Percentiles rank a stretch among this genome's conserved stretches.
These are phyloP conservation scores for Chrysopa pallens DNA, from an alignment of 1,140 invertebrate species.

Conservation along the genomic window DNA sequence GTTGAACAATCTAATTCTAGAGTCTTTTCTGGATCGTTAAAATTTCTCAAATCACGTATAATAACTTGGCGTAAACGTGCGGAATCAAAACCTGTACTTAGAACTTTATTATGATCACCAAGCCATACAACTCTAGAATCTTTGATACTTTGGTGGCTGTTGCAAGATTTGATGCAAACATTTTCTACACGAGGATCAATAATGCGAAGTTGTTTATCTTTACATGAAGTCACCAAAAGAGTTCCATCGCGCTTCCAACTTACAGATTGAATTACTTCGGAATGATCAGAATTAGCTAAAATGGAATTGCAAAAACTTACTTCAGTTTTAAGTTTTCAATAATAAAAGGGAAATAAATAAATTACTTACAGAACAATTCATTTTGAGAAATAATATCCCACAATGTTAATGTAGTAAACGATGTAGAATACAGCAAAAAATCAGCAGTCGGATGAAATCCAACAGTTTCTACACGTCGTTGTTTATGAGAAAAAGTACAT, in stretches of 20 bases:
- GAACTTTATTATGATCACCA: slow-evolving; percentile 57
- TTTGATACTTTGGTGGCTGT: slow-evolving; percentile 74
- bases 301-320: slow-evolving; percentile 5
- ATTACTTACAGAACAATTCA: slow-evolving; percentile 51
- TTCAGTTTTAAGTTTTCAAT: not conserved
- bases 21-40: slow-evolving; percentile 57
- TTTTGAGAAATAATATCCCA: slow-evolving; percentile 74
- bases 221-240: slow-evolving; percentile 52
- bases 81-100: slow-evolving; percentile 66
- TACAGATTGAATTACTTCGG: slow-evolving; percentile 66
- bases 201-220: slow-evolving; percentile 68
- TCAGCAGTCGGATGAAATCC: slow-evolving; percentile 77
- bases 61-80: slow-evolving; percentile 67
- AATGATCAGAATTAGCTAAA: slow-evolving; percentile 55
- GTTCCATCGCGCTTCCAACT: slow-evolving; percentile 72
- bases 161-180: slow-evolving; percentile 40
- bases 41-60: slow-evolving; percentile 70
- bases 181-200: slow-evolving; percentile 53
- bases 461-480: slow-evolving; percentile 67
- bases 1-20: slow-evolving; percentile 76
- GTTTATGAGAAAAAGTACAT: slow-evolving; percentile 60
- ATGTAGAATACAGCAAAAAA: slow-evolving; percentile 62
- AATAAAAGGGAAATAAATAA: not conserved
- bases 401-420: slow-evolving; percentile 61
- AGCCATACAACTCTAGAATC: slow-evolving; percentile 82